Base-by-base conservation (phyloP, 2,113 vertebrate genomes). In the Xiphophorus hellerii region DNA sequence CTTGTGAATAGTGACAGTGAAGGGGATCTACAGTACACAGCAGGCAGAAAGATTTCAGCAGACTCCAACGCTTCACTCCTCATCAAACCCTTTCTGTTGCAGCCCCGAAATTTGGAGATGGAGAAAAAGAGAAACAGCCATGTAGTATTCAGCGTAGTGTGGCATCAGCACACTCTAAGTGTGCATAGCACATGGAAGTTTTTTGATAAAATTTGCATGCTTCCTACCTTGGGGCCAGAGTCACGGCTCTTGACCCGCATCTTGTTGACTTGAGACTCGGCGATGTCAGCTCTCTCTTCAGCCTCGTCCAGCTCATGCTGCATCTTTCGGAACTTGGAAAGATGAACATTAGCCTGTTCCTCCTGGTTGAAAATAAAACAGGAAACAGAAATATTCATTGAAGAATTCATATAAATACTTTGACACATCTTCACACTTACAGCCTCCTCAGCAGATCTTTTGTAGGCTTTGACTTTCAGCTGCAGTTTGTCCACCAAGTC, bases 401-500 rank as follows among this genome's bases (percentile, higher is more conserved):
- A 44, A 54, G 2, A 31, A 33, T 15, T 9, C 0, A 15, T 20
- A 11, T 17, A 3, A 31, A 68, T 7, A 37, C 28, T 14, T 71
- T 54, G 0, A 60, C 6, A 71, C 10, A 30, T 42, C 31, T 44
- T 0, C 14, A 28, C 29, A 95, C 96, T 93, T 84, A 96, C 94
- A 39, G 93, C 90, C 73, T 96, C 96, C 84, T 97, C 96, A 0
- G 96, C 77, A 74, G 94, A 66, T 91, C 96, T 93, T 88, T 97
- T 97, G 84, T 97, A 97, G 37, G 96, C 88, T 83, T 97, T 97
- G 48, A 97, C 96, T 84, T 97, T 97, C 72, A 96, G 83, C 82
- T 96, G 96, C 78, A 97, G 89, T 82, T 97, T 97, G 83, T 97
- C 96, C 0, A 96, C 96, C 86, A 97, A 87, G 77, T 97, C 96